Evolutionary conservation across 53 echinoderm and acorn worm species (phyloP), one percentile per base, ranked within the genome.

Genomic region (Luidia sarsii): DNA sequence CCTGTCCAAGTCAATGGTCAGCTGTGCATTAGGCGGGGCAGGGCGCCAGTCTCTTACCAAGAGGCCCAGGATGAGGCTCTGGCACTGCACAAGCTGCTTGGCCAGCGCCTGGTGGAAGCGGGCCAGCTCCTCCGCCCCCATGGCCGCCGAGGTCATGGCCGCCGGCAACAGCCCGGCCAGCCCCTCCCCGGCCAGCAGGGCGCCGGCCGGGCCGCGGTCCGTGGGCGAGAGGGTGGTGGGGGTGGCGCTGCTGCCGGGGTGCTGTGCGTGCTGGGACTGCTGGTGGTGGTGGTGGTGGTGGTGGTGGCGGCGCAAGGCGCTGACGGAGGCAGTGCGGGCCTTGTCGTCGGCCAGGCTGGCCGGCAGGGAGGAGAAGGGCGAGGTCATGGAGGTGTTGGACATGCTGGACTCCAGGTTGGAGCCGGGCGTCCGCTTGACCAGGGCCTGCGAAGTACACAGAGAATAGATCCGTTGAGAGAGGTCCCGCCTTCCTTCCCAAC

Each of bases 341-440:
- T 83, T 74, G 39, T 80, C 84, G 23, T 80, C 65, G 16, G 84
- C 19, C 18, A 53, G 15, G 9, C 62, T 51, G 1, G 67, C 39
- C 16, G 68, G 83, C 14, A 68, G 82, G n/a, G 90, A 87, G 11
- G 95, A 87, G 74, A 95, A 95, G 9, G 95, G 95, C 2, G 92
- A 92, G 1, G 89, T 70, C 87, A 92, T 87, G 33, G 85, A 83
- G 59, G 90, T 90, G 34, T 84, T 82, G 28, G 92, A 87, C 89
- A 95, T 92, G 77, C 92, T 92, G 54, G 92, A 92, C n/a, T 95
- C 95, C 16, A 95, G 82, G 87, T 92, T 92, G 70, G 90, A 90
- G 18, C 95, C 90, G 15, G 92, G 95, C 14, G 92, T 90, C 24
- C 95, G 90, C 80, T 95, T 95, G 10, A 92, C 90, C 24, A 95